These are phyloP conservation scores for Sitta europaea DNA, from an alignment of 2,113 vertebrate genomes.

Conservation along the genomic window DNA sequence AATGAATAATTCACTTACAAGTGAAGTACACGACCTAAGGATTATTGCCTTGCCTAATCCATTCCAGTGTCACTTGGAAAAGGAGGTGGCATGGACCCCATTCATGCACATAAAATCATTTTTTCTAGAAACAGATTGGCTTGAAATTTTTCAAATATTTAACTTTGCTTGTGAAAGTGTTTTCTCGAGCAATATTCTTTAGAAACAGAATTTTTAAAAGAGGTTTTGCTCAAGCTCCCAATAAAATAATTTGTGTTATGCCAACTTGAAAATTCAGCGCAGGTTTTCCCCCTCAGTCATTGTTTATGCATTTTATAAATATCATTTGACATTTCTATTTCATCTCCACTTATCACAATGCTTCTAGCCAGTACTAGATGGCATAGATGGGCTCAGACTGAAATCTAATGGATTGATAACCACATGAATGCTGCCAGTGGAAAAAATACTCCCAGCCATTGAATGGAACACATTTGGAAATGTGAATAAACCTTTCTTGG, in stretches of 20 bases:
- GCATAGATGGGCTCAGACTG: background rate
- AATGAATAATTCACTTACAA: background rate
- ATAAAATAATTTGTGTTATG: background rate
- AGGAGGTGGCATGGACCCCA: background rate
- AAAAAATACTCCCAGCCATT: background rate
- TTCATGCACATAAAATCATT: background rate
- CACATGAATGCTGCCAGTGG: background rate
- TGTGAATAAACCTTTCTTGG: background rate
- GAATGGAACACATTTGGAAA: background rate
- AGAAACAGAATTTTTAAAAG: background rate
- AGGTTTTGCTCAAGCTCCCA: background rate
- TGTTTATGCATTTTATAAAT: background rate
- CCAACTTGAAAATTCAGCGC: background rate
- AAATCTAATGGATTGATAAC: background rate
- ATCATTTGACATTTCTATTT: background rate
- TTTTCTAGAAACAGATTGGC: background rate
- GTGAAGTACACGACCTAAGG: background rate
- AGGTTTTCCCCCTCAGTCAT: background rate
- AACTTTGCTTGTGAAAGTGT: background rate
- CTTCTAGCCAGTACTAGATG: background rate
- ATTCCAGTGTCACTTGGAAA: background rate
- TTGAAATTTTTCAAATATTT: background rate
- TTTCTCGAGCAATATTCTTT: background rate
- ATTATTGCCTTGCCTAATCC: background rate
- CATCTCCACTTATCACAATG: background rate